Evolutionary conservation across 2,113 vertebrate genomes (phyloP), one percentile per base, ranked within the genome.

Genomic region (Heterocephalus glaber): DNA sequence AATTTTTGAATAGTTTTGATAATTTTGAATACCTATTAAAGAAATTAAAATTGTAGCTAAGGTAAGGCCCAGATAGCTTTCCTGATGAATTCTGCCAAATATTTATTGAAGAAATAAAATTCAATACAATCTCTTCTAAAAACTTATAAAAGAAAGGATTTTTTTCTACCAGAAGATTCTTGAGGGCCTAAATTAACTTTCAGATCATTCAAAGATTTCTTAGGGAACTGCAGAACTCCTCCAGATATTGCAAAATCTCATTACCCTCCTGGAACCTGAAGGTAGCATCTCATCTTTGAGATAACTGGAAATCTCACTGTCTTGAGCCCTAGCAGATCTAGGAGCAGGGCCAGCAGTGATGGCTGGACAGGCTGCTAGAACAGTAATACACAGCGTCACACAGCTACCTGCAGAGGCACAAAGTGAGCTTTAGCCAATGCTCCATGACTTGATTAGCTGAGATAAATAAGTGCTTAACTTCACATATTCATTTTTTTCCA

Each of bases 71-170:
- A 93, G 58, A 90, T 33, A 68, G 26, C 7, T 68, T 81, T 33
- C 74, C 28, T 58, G 58, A 61, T 86, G 12, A 90, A 90, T 26
- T 47, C 72, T 47, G 41, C 3, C 47, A 93, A 72, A 80, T 10
- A 35, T 44, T 66, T 88, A 92, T 20, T 22, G 22, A 70, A 89
- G 52, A 89, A 77, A 86, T 90, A 72, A 92, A 92, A 90, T 70
- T 90, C 41, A 60, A 93, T 13, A 95, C 7, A 79, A 33, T 76
- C 24, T 87, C n/a, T 72, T 92, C 28, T 33, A 90, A 87, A 96
- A 86, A 72, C 22, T 76, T 74, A 33, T 77, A 76, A 90, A 60
- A 49, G 19, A 28, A 72, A 72, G 58, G 3, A 47, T 28, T 52
- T 33, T 47, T 68, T 44, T 30, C 83, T 63, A 5, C 4, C 49